A percentile compares a stretch with the other conserved stretches of the same genome.
These are phyloP conservation scores for Mormyrops attenuatus DNA, from an alignment of 2,797 vertebrate genomes.

Conservation along the genomic window DNA sequence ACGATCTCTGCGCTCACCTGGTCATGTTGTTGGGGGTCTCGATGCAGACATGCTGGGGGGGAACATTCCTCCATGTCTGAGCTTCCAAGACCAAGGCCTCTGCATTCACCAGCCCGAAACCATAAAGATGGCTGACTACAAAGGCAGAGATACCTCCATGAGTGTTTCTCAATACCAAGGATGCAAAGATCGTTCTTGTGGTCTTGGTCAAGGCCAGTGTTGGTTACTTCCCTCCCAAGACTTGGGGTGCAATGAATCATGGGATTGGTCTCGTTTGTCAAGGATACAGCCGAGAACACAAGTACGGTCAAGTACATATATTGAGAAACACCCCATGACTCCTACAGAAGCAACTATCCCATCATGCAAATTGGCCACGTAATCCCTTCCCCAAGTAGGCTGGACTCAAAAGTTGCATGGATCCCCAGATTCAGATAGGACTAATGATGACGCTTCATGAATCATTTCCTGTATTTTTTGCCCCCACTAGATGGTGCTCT, in stretches of 20 bases:
- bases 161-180: not conserved
- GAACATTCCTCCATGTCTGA: constrained; percentile 81
- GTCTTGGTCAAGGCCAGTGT: not conserved
- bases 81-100: constrained; percentile 91
- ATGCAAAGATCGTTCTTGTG: not conserved
- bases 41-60: constrained; percentile 80
- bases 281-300: not conserved
- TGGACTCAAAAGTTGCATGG: not conserved
- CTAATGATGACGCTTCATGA: not conserved
- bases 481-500: not conserved
- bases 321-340: not conserved
- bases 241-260: not conserved
- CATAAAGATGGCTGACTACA: constrained; percentile 91
- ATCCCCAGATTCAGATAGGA: not conserved
- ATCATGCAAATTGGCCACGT: not conserved
- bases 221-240: not conserved
- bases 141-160: not conserved
- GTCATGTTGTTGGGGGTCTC: constrained; percentile 74
- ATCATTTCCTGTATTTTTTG: not conserved
- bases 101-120: constrained; percentile 93
- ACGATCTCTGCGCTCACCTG: constrained; percentile 65
- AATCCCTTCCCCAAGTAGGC: not conserved
- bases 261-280: not conserved
- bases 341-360: not conserved
- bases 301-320: not conserved